Percentiles rank a stretch among this genome's conserved stretches.
Conservation (phyloP, 2,113 vertebrate genomes). For the Bubalus kerabau region DNA sequence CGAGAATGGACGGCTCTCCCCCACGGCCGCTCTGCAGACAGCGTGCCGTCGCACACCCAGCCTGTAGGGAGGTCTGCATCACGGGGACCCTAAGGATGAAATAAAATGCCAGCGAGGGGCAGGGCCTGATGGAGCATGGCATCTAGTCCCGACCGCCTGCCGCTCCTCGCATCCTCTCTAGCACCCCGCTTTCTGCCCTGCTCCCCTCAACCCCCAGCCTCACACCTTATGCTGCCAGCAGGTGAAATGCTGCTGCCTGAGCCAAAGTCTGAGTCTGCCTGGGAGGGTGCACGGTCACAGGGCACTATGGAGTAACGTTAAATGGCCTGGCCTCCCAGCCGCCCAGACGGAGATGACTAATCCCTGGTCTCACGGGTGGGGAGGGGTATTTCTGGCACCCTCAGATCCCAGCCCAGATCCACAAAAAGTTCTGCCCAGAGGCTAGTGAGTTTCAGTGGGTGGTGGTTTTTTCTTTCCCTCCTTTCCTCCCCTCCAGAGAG, state of each 20-base stretch:
- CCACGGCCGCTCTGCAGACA: accelerated
- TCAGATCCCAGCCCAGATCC: neutral
- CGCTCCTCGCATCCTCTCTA: neutral
- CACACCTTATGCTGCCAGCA: neutral
- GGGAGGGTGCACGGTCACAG: neutral
- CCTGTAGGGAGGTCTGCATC: neutral
- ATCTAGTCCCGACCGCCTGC: accelerated
- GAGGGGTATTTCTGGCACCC: neutral
- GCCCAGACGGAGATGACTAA: neutral
- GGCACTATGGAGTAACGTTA: neutral
- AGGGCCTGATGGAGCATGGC: neutral
- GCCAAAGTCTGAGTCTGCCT: neutral
- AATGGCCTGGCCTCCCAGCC: no score
- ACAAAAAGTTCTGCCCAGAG: neutral
- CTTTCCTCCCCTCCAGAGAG: neutral
- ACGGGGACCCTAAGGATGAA: neutral
- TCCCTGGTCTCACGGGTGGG: neutral
- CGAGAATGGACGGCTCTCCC: neutral
- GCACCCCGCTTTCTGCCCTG: neutral
- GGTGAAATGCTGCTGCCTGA: neutral
- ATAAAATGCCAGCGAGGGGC: neutral
- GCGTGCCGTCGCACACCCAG: neutral
- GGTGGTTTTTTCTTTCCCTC: neutral
- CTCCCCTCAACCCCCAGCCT: neutral
- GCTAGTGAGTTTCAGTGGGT: neutral